phyloP scores from a whole-genome alignment of 2,113 vertebrate species.

The Aspidoscelis tigris region DNA sequence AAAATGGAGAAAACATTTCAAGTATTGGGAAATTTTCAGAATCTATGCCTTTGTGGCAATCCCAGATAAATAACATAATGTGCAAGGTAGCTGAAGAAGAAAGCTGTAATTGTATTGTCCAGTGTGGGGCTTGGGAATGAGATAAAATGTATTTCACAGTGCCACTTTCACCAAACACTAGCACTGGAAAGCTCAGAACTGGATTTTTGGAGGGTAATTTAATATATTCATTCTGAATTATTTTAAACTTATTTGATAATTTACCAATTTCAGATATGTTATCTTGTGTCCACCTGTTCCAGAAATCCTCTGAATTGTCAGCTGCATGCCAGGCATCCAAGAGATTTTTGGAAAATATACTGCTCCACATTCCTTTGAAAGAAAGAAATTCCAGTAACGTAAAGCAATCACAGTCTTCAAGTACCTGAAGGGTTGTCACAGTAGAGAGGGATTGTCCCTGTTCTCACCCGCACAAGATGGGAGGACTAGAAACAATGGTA shows the following conservation, averaged over 20 bases:
- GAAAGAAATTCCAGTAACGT: not conserved
- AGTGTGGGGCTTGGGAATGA: not conserved
- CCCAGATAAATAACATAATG: too few species aligned
- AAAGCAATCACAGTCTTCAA: not conserved
- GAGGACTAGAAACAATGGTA: too few species aligned
- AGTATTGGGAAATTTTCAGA: not conserved
- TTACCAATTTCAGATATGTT: constrained; percentile 72
- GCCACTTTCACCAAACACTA: not conserved
- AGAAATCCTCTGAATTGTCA: constrained; percentile 74
- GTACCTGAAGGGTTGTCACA: too few species aligned
- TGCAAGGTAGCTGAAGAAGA: not conserved
- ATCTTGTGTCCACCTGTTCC: constrained; percentile 72
- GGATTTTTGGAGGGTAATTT: not conserved
- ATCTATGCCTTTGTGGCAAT: too few species aligned
- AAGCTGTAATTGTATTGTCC: not conserved
- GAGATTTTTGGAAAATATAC: constrained; percentile 76
- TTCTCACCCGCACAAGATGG: too few species aligned
- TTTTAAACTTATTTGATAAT: not conserved
- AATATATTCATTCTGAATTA: not conserved
- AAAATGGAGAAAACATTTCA: not conserved
- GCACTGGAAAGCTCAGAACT: not conserved
- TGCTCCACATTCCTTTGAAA: constrained; percentile 74
- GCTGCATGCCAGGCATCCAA: constrained; percentile 73
- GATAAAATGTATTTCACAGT: not conserved
- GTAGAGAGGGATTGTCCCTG: too few species aligned